A percentile compares a stretch with the other conserved stretches of the same genome.
Evolutionary conservation across 2,797 vertebrate genomes (phyloP).

Genomic region (Channallabes apus): DNA sequence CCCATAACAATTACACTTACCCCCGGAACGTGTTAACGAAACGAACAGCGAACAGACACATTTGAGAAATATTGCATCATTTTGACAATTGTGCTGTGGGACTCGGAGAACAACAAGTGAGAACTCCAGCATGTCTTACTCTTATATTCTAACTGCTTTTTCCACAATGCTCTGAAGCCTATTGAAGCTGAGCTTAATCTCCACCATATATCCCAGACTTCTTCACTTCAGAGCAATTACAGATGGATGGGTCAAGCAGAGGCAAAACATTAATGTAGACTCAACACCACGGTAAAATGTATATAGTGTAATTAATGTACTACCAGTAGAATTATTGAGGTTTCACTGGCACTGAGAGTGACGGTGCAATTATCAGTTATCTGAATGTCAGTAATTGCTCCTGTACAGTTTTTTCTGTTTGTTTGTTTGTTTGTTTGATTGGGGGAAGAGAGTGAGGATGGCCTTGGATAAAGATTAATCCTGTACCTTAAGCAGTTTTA

Average conservation of each 20-base stretch:
- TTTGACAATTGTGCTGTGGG: slow-evolving; percentile 57
- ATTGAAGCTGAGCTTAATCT: slow-evolving; percentile 66
- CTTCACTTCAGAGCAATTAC: slow-evolving; percentile 62
- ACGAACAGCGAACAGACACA: slow-evolving; percentile 45
- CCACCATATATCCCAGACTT: slow-evolving; percentile 55
- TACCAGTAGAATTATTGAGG: too few species aligned
- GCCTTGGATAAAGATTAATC: not conserved
- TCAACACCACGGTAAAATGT: slow-evolving; percentile 11
- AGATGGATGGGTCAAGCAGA: slow-evolving; percentile 41
- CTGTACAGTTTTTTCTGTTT: not conserved
- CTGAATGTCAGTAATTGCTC: not conserved
- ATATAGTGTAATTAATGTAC: slow-evolving; percentile 1
- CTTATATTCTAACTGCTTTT: slow-evolving; percentile 50
- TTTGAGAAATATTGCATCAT: slow-evolving; percentile 58
- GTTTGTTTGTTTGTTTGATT: slow-evolving; percentile 3
- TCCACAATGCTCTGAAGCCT: slow-evolving; percentile 67
- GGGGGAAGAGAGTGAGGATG: not conserved
- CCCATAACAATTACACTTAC: slow-evolving; percentile 47
- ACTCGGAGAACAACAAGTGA: slow-evolving; percentile 50
- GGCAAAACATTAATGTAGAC: slow-evolving; percentile 33
- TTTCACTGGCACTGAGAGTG: not conserved
- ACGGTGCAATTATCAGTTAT: slow-evolving; percentile 1
- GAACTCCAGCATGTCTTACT: slow-evolving; percentile 51
- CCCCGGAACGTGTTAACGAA: slow-evolving; percentile 43
- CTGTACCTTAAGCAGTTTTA: not conserved